Evolutionary conservation across 1,140 invertebrate genomes (phyloP).

Genomic region (Metaphire vulgaris): DNA sequence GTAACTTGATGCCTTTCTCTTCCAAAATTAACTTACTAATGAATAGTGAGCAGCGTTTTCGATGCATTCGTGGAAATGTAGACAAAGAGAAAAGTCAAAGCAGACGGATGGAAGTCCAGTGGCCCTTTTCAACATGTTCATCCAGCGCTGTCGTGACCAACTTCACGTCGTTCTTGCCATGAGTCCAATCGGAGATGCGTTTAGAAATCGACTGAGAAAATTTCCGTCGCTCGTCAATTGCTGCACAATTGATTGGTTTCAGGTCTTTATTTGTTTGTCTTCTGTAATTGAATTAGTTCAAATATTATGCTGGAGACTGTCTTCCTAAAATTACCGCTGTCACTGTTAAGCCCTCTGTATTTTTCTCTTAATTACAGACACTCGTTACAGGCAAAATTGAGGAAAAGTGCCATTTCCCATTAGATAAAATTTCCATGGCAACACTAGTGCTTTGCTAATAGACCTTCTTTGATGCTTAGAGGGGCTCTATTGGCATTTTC

Average conservation of each 20-base stretch:
- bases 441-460: too few relatives aligned
- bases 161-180: slow-evolving; percentile 85
- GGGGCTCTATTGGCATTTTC: too few relatives aligned
- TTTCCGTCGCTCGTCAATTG: slow-evolving; percentile 93
- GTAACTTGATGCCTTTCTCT: neutral
- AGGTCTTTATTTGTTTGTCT: slow-evolving; percentile 59
- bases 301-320: neutral
- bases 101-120: slow-evolving; percentile 86
- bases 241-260: slow-evolving; percentile 96
- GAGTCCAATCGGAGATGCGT: slow-evolving; percentile 81
- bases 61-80: too few relatives aligned
- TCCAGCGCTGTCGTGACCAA: slow-evolving; percentile 80
- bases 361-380: neutral
- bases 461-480: too few relatives aligned
- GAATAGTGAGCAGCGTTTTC: too few relatives aligned
- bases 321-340: neutral
- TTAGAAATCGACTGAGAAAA: slow-evolving; percentile 78
- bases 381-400: too few relatives aligned
- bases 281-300: neutral
- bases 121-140: slow-evolving; percentile 87
- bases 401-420: neutral
- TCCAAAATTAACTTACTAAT: neutral
- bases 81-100: slow-evolving; percentile 69
- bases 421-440: neutral
- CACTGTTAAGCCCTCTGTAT: too few relatives aligned